Conservation (phyloP, 2,888 invertebrate genomes). For the Plusia festucae region DNA sequence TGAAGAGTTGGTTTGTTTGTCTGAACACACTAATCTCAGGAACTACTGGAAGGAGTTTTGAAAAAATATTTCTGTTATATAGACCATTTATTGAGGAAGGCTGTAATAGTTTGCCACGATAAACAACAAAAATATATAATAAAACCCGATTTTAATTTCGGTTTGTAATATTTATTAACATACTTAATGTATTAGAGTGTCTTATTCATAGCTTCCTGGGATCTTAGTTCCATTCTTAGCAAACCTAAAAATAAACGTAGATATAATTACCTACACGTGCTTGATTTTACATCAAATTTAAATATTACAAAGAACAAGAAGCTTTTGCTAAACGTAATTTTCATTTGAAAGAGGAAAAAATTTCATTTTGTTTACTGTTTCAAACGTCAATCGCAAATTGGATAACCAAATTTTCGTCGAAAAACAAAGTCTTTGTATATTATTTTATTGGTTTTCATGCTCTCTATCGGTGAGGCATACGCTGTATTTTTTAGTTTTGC, state of each 20-base stretch:
- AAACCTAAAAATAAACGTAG: not conserved
- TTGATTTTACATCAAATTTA: not conserved
- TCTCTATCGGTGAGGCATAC: not conserved
- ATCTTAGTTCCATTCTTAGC: not conserved
- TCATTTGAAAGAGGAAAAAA: not conserved
- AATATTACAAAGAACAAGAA: not conserved
- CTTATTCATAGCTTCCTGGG: slow-evolving; percentile 14
- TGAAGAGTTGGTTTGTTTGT: no score
- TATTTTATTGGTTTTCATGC: not conserved
- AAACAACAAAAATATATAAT: no score
- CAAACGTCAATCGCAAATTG: not conserved
- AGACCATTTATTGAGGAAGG: no score
- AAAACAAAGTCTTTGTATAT: not conserved
- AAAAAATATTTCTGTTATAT: no score
- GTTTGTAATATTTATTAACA: no score
- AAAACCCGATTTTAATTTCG: not conserved
- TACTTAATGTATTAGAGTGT: slow-evolving; percentile 5
- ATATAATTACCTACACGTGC: not conserved
- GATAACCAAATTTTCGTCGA: not conserved
- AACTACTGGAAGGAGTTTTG: no score
- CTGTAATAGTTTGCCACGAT: no score
- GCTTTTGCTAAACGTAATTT: not conserved
- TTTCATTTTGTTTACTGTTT: not conserved
- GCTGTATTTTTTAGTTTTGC: no score
- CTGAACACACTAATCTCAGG: no score